Conservation (phyloP, 2,797 vertebrate species). For the Syndactyla subalaris region DNA sequence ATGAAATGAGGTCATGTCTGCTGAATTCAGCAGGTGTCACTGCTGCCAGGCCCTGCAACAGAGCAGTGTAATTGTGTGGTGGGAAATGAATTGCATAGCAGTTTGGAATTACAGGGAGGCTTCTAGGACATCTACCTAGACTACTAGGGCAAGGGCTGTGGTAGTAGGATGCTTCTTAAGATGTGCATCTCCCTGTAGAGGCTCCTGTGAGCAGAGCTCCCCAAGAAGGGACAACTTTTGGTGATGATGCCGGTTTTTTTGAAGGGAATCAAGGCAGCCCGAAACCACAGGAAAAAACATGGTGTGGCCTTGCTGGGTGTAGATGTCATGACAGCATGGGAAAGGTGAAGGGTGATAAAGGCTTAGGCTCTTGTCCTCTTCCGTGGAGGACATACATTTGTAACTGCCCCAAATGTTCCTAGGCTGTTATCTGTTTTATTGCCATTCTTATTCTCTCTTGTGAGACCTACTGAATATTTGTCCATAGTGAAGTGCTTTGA, state of each 20-base stretch:
- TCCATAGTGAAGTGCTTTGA: not conserved
- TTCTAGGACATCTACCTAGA: not conserved
- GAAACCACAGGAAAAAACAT: not conserved
- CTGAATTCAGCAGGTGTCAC: not conserved
- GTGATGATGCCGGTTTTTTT: not conserved
- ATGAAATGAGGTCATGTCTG: not conserved
- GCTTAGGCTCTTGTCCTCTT: not conserved
- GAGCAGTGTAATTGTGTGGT: accelerated
- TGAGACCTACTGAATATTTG: not conserved
- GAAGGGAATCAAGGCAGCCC: not conserved
- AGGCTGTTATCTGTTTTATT: not conserved
- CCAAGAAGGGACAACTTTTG: accelerated
- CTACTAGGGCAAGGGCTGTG: not conserved
- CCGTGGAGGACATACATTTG: not conserved
- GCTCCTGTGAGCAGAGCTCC: not conserved
- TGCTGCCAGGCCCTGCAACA: not conserved
- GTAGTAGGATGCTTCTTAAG: not conserved
- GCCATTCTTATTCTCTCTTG: not conserved
- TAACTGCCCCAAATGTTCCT: not conserved
- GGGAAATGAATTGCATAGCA: not conserved
- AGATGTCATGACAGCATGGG: not conserved
- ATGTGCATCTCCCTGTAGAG: not conserved
- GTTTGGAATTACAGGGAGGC: not conserved
- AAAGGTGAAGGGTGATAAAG: not conserved
- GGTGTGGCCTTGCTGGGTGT: not conserved